Evolutionary conservation across 2,888 invertebrate genomes (phyloP).

Genomic region (Habroteleia sp.): DNA sequence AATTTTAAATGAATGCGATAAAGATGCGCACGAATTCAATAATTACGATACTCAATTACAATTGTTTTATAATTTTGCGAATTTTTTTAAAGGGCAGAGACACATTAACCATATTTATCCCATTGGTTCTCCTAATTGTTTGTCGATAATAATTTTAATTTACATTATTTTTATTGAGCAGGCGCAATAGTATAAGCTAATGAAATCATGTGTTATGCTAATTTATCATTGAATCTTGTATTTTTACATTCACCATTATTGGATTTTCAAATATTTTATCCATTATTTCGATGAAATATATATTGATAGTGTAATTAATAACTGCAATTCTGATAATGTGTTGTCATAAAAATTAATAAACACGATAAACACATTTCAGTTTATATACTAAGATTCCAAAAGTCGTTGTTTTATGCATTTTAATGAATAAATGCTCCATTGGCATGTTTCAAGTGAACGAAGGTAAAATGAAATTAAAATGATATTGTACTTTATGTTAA

Average conservation of each 20-base stretch:
- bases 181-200: conserved; percentile 13
- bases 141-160: conserved; percentile 33
- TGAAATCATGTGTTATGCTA: conserved; percentile 28
- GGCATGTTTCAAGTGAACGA: conserved; percentile 18
- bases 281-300: conserved; percentile 4
- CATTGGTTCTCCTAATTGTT: conserved; percentile 2
- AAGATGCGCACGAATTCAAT: too few relatives aligned
- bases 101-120: too few relatives aligned
- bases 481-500: conserved; percentile 34
- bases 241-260: conserved; percentile 30
- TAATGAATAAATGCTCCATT: conserved; percentile 12
- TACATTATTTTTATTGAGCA: conserved; percentile 33
- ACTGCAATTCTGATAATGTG: conserved; percentile 26
- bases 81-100: too few relatives aligned
- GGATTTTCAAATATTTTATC: conserved; percentile 10
- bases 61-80: too few relatives aligned
- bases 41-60: too few relatives aligned
- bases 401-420: too few relatives aligned
- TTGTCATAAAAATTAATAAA: conserved; percentile 22
- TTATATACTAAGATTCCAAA: neutral
- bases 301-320: conserved; percentile 15
- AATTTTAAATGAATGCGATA: too few relatives aligned
- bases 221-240: conserved; percentile 15
- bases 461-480: neutral
- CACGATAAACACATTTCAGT: conserved; percentile 31